Evolutionary conservation across 2,113 vertebrate genomes (phyloP).

Genomic region (Caracal caracal): DNA sequence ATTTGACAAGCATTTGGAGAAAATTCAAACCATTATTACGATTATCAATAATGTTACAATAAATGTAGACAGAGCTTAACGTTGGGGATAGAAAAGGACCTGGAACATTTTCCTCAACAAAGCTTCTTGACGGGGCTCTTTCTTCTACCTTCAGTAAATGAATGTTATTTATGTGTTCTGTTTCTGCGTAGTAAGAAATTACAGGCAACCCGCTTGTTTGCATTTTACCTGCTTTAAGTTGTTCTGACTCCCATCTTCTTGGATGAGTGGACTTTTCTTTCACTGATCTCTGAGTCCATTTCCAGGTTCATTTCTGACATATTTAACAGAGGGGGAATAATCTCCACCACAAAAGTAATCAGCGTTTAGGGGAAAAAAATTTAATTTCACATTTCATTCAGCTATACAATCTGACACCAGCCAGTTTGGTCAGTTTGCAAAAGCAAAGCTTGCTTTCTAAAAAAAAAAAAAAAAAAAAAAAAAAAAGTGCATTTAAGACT

Average conservation of each 20-base stretch:
- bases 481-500: neutral
- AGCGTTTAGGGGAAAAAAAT: neutral
- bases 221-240: neutral
- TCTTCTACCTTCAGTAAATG: neutral
- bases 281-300: neutral
- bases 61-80: neutral
- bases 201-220: neutral
- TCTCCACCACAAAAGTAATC: neutral
- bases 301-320: conserved; percentile 10
- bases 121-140: neutral
- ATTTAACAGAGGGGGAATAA: neutral
- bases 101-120: neutral
- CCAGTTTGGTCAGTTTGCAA: neutral
- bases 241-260: neutral
- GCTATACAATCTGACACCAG: neutral
- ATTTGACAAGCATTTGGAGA: neutral
- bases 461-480: neutral
- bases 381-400: neutral
- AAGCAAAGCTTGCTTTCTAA: neutral
- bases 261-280: neutral
- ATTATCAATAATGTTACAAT: neutral
- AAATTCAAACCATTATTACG: neutral
- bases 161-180: neutral
- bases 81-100: neutral
- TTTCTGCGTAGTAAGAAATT: neutral